Evolutionary conservation across 2,888 invertebrate species (phyloP).

Genomic region (Drosophila putrida): DNA sequence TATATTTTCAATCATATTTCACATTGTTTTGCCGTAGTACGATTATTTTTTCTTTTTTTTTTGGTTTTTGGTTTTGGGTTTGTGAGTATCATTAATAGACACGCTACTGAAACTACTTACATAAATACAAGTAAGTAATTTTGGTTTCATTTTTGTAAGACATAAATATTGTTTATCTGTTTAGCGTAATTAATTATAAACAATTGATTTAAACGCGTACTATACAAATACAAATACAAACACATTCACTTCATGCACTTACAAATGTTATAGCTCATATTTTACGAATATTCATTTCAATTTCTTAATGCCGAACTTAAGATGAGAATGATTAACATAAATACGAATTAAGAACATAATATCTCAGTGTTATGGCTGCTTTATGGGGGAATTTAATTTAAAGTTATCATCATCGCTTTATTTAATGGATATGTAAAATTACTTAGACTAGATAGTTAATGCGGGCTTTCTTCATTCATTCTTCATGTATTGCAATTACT

Average conservation of each 20-base stretch:
- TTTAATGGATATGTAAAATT: slow-evolving; percentile 74
- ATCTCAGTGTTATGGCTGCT: slow-evolving; percentile 76
- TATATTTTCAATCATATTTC: slow-evolving; percentile 58
- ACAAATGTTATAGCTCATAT: slow-evolving; percentile 17
- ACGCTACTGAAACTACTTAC: slow-evolving; percentile 74
- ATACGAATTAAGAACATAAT: slow-evolving; percentile 39
- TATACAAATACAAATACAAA: slow-evolving; percentile 31
- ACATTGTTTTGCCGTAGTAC: slow-evolving; percentile 49
- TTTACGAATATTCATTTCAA: neutral
- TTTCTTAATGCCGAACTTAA: slow-evolving; percentile 26
- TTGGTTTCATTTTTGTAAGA: slow-evolving; percentile 28
- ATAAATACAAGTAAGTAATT: slow-evolving; percentile 32
- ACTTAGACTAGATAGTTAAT: slow-evolving; percentile 71
- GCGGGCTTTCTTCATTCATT: slow-evolving; percentile 22
- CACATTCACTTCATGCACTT: slow-evolving; percentile 34
- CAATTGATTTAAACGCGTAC: slow-evolving; percentile 65
- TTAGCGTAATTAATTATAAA: slow-evolving; percentile 69
- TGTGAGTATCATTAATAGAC: slow-evolving; percentile 62
- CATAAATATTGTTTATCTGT: slow-evolving; percentile 54
- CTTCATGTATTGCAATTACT: slow-evolving; percentile 16
- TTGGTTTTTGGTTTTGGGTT: slow-evolving; percentile 8
- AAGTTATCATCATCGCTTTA: slow-evolving; percentile 12
- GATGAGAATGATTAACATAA: slow-evolving; percentile 17
- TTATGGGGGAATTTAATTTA: slow-evolving; percentile 13
- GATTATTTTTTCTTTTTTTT: slow-evolving; percentile 25